Percentiles rank a stretch among this genome's conserved stretches.
Conservation (phyloP, 2,888 invertebrate species). For the Rutpela maculata region DNA sequence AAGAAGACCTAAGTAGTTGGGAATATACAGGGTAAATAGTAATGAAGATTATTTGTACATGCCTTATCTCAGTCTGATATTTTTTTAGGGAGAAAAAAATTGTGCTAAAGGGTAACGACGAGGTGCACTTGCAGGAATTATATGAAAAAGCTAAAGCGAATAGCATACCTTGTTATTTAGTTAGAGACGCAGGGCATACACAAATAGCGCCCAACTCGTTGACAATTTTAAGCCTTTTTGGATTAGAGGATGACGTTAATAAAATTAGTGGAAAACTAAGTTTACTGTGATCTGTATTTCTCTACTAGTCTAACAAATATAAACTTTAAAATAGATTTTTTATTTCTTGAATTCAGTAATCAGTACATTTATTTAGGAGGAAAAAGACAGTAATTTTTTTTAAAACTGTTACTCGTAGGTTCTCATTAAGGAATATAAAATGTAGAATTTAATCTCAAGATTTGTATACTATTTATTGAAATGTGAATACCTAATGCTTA, state of each 20-base stretch:
- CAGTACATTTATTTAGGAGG: no score
- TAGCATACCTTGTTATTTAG: slow-evolving; percentile 66
- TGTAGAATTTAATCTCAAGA: no score
- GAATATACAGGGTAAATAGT: slow-evolving; percentile 73
- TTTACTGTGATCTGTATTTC: slow-evolving; percentile 56
- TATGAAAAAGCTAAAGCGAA: slow-evolving; percentile 67
- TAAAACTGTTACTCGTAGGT: no score
- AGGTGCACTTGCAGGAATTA: slow-evolving; percentile 70
- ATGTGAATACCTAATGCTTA: no score
- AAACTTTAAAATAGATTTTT: background rate
- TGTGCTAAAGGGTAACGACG: slow-evolving; percentile 71
- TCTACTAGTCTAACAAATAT: slow-evolving; percentile 20
- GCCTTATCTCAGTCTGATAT: slow-evolving; percentile 29
- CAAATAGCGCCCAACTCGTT: slow-evolving; percentile 73
- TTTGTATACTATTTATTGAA: no score
- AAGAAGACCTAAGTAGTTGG: slow-evolving; percentile 75
- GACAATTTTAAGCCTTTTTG: slow-evolving; percentile 75
- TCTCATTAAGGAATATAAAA: no score
- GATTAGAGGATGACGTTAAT: slow-evolving; percentile 73
- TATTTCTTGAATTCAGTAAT: background rate
- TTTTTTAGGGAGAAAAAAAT: slow-evolving; percentile 73
- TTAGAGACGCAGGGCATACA: slow-evolving; percentile 72
- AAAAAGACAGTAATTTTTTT: no score
- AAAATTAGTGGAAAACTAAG: slow-evolving; percentile 63
- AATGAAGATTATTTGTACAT: slow-evolving; percentile 7